Evolutionary conservation across 2,797 vertebrate species (phyloP).

Genomic region (Acestrorhynchus altus): DNA sequence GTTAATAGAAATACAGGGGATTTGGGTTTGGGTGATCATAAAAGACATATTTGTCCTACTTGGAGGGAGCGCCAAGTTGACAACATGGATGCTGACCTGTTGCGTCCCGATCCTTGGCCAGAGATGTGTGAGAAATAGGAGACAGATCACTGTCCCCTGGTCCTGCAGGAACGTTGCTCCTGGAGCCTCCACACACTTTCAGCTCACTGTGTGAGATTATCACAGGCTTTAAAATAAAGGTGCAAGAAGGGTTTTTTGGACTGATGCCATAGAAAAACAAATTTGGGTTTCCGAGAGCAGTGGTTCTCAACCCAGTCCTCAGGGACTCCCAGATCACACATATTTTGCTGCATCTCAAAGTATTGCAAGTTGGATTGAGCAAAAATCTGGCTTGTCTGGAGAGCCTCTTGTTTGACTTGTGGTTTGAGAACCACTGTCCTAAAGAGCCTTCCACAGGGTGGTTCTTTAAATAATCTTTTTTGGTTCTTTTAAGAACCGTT

Average conservation of each 20-base stretch:
- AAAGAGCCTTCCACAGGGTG: not conserved
- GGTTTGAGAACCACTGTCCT: too few species aligned
- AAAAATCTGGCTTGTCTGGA: too few species aligned
- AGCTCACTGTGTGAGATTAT: not conserved
- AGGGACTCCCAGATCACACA: too few species aligned
- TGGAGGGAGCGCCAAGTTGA: slow-evolving; percentile 12
- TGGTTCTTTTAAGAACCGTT: too few species aligned
- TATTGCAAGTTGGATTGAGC: too few species aligned
- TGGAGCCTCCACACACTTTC: not conserved
- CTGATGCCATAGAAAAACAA: not conserved
- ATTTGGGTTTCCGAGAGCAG: too few species aligned
- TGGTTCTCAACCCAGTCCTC: too few species aligned
- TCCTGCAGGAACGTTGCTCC: not conserved
- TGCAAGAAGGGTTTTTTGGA: not conserved
- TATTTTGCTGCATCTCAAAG: too few species aligned
- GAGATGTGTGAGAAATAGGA: slow-evolving; percentile 46
- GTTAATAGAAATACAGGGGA: not conserved
- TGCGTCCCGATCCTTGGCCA: not conserved
- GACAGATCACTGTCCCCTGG: slow-evolving; percentile 6
- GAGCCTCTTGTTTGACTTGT: too few species aligned
- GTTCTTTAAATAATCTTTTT: too few species aligned
- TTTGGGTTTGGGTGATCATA: not conserved
- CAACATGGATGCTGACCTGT: slow-evolving; percentile 23
- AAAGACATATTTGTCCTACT: slow-evolving; percentile 21
- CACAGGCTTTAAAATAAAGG: not conserved